phyloP scores from a whole-genome alignment of 2,888 invertebrate genomes.

The Neocrepidodera transversa region DNA sequence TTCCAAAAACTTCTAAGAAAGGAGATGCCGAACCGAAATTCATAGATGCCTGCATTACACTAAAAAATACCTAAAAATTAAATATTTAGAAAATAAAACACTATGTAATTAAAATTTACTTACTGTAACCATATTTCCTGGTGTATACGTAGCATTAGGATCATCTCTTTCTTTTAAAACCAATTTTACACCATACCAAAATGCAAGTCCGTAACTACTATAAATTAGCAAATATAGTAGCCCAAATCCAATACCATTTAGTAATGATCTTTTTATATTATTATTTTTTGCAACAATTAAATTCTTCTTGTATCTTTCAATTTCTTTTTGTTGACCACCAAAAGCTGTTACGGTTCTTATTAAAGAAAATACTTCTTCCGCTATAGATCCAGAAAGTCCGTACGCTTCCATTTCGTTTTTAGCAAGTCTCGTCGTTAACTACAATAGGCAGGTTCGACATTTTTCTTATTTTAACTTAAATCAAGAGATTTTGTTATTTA shows the following conservation, averaged over 20 bases:
- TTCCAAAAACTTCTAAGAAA: slow-evolving; percentile 79
- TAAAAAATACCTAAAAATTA: slow-evolving; percentile 79
- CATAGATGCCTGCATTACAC: slow-evolving; percentile 75
- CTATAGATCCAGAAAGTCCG: slow-evolving; percentile 77
- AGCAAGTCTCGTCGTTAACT: slow-evolving; percentile 70
- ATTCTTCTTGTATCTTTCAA: slow-evolving; percentile 69
- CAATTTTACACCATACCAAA: slow-evolving; percentile 82
- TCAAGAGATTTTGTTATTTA: neutral
- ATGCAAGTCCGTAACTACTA: slow-evolving; percentile 77
- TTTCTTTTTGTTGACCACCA: slow-evolving; percentile 76
- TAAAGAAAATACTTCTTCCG: slow-evolving; percentile 78
- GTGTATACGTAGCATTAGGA: slow-evolving; percentile 62
- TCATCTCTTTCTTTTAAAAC: slow-evolving; percentile 65
- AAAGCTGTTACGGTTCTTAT: slow-evolving; percentile 82
- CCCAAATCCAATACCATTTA: slow-evolving; percentile 75
- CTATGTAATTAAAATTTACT: too few species aligned
- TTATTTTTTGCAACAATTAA: slow-evolving; percentile 69
- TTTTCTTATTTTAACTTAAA: too few species aligned
- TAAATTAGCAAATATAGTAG: slow-evolving; percentile 80
- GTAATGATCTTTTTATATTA: slow-evolving; percentile 74
- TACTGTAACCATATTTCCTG: slow-evolving; percentile 75
- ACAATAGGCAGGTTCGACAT: too few species aligned
- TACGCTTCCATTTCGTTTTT: slow-evolving; percentile 75
- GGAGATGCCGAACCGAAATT: slow-evolving; percentile 87
- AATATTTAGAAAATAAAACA: neutral